Evolutionary conservation across 2,888 invertebrate species (phyloP).

Genomic region (Tyria jacobaeae): DNA sequence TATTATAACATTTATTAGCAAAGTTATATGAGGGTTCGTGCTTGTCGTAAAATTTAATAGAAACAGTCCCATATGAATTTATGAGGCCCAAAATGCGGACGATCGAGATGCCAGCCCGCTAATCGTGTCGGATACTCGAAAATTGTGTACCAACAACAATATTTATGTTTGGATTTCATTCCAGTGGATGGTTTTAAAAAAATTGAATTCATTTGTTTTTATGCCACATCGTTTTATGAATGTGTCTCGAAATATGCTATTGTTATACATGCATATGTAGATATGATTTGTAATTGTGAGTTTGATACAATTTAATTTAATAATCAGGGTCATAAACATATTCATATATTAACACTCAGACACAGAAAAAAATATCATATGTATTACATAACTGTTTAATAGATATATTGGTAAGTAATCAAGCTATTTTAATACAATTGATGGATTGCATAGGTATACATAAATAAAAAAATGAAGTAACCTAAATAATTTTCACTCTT

Average conservation of each 20-base stretch:
- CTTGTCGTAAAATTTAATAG: slow-evolving; percentile 84
- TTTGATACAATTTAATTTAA: background rate
- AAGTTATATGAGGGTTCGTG: slow-evolving; percentile 80
- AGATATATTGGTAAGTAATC: too few relatives aligned
- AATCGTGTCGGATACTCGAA: slow-evolving; percentile 61
- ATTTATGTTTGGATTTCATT: slow-evolving; percentile 54
- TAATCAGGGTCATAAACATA: background rate
- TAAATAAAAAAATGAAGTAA: too few relatives aligned
- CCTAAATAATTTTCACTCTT: too few relatives aligned
- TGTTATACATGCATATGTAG: slow-evolving; percentile 1
- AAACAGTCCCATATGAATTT: slow-evolving; percentile 75
- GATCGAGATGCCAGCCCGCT: slow-evolving; percentile 60
- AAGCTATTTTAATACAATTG: too few relatives aligned
- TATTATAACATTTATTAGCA: slow-evolving; percentile 82
- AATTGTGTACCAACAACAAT: slow-evolving; percentile 55
- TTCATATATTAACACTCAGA: too few relatives aligned
- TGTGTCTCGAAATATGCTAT: slow-evolving; percentile 11
- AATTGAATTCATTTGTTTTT: slow-evolving; percentile 24
- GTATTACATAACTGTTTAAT: too few relatives aligned
- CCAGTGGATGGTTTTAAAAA: slow-evolving; percentile 33
- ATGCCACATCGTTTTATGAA: slow-evolving; percentile 22
- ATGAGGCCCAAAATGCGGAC: slow-evolving; percentile 61
- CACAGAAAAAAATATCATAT: too few relatives aligned
- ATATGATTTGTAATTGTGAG: slow-evolving; percentile 5
- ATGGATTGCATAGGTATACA: too few relatives aligned